phyloP scores from a whole-genome alignment of 1,140 invertebrate genomes.

The Gerris buenoi region DNA sequence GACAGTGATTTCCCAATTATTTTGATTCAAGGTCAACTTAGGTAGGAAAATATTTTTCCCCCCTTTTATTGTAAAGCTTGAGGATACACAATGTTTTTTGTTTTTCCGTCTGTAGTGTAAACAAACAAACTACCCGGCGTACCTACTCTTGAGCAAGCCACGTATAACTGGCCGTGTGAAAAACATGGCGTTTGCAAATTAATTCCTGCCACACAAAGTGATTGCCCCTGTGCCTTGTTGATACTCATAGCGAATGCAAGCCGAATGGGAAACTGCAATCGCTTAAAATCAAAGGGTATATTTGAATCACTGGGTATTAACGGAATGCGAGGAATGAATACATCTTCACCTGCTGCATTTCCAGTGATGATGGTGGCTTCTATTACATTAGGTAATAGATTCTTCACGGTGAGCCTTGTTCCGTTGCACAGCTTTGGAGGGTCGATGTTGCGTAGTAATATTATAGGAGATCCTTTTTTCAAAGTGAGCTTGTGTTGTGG shows the following conservation, averaged over 20 bases:
- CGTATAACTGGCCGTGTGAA: conserved; percentile 28
- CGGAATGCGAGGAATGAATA: conserved; percentile 11
- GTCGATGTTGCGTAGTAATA: conserved; percentile 32
- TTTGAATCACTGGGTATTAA: conserved; percentile 10
- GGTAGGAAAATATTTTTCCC: too few relatives aligned
- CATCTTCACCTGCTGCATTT: conserved; percentile 26
- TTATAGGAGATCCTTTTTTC: conserved; percentile 30
- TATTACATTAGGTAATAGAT: conserved; percentile 20
- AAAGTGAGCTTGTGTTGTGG: conserved; percentile 23
- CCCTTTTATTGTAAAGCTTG: conserved; percentile 10
- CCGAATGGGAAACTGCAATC: conserved; percentile 31
- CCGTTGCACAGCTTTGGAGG: conserved; percentile 32
- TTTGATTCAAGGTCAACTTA: too few relatives aligned
- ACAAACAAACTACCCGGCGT: conserved; percentile 6
- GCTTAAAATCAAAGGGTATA: conserved; percentile 14
- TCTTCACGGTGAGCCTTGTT: conserved; percentile 26
- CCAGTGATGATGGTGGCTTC: conserved; percentile 29
- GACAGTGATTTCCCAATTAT: too few relatives aligned
- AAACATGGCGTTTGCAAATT: conserved; percentile 21
- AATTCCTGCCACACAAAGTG: conserved; percentile 15
- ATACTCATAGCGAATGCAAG: conserved; percentile 33
- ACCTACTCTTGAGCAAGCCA: conserved; percentile 19
- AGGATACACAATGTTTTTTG: conserved; percentile 15
- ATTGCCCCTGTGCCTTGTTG: conserved; percentile 40
- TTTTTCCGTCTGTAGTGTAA: conserved; percentile 12